Evolutionary conservation across 1,140 invertebrate species (phyloP).

Genomic region (Drosophila orosa): DNA sequence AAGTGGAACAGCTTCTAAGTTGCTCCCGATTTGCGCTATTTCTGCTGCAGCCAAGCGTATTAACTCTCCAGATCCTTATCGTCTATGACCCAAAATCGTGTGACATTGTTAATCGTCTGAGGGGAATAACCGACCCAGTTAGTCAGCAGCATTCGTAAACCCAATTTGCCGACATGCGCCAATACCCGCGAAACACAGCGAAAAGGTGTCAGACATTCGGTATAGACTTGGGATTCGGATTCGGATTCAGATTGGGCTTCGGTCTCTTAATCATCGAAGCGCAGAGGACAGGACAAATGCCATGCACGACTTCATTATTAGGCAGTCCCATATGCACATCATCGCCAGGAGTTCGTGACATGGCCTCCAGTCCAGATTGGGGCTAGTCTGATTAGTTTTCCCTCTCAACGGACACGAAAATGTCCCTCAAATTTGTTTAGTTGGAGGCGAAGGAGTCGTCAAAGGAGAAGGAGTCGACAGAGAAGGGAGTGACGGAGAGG

Average conservation of each 20-base stretch:
- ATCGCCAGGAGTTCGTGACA: conserved; percentile 68
- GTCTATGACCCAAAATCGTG: conserved; percentile 35
- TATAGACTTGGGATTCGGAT: conserved; percentile 9
- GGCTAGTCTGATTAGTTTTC: conserved; percentile 70
- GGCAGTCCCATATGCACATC: conserved; percentile 76
- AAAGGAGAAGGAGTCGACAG: conserved; percentile 4
- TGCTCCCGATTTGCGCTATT: conserved; percentile 4
- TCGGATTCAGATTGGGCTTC: conserved; percentile 2
- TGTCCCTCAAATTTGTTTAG: conserved; percentile 77
- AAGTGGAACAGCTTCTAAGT: not conserved
- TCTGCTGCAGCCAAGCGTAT: not conserved
- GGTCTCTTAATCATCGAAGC: conserved; percentile 67
- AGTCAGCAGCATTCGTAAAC: conserved; percentile 12
- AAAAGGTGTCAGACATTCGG: conserved; percentile 74
- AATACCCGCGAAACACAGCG: conserved; percentile 33
- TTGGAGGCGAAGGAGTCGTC: conserved; percentile 2
- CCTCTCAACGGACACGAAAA: conserved; percentile 74
- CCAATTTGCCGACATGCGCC: conserved; percentile 60
- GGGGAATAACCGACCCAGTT: conserved; percentile 42
- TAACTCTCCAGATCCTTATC: conserved; percentile 12
- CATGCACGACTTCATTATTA: conserved; percentile 81
- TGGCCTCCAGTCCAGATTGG: conserved; percentile 46
- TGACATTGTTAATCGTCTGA: conserved; percentile 33
- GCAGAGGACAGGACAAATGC: conserved; percentile 58
- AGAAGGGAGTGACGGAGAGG: not conserved